Evolutionary conservation across 2,888 invertebrate species (phyloP).

Genomic region (Stenodera caucasica): DNA sequence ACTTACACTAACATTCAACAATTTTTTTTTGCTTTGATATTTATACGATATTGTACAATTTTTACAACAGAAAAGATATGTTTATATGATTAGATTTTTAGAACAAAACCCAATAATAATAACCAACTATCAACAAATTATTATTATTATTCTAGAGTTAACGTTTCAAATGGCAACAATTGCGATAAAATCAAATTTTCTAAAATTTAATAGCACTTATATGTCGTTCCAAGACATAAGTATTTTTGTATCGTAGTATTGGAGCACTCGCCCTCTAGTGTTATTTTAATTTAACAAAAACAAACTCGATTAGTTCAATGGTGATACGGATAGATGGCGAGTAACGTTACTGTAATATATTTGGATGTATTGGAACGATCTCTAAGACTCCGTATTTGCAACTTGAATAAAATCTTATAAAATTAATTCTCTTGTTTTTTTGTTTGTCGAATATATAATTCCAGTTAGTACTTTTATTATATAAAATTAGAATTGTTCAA

Average conservation of each 20-base stretch:
- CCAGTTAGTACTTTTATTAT: neutral
- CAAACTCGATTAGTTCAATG: too few species aligned
- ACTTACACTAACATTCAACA: conserved; percentile 1
- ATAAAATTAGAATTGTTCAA: conserved; percentile 9
- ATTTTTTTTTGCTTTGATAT: neutral
- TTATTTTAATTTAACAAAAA: too few species aligned
- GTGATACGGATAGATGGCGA: too few species aligned
- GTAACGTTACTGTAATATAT: too few species aligned
- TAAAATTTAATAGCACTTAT: neutral
- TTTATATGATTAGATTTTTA: conserved; percentile 1
- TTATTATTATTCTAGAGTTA: too few species aligned
- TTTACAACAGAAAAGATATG: too few species aligned
- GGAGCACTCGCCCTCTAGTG: too few species aligned
- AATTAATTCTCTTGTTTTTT: conserved; percentile 7
- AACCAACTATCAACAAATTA: neutral
- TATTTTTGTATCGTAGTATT: too few species aligned
- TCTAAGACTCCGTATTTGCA: conserved; percentile 5
- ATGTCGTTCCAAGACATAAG: neutral
- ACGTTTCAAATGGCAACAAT: too few species aligned
- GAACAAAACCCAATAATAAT: conserved; percentile 2
- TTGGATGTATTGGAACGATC: neutral
- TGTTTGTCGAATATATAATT: conserved; percentile 10
- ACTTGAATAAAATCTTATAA: conserved; percentile 11
- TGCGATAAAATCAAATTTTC: too few species aligned
- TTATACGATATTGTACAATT: neutral